These are phyloP conservation scores for Penaeus japonicus DNA, from an alignment of 1,140 invertebrate species.

Conservation along the genomic window DNA sequence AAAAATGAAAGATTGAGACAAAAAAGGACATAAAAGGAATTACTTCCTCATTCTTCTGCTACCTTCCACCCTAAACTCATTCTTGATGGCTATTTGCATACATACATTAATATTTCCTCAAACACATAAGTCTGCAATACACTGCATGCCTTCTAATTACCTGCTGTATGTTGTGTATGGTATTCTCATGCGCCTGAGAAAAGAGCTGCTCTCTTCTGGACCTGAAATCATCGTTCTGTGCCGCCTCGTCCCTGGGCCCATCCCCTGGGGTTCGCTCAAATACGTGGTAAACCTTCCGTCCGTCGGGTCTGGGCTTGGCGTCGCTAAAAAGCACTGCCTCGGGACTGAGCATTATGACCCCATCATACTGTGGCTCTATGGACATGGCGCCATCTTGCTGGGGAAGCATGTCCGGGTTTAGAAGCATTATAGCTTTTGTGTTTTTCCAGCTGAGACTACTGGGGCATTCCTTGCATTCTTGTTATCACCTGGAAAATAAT, in stretches of 20 bases:
- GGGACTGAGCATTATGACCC: slow-evolving; percentile 52
- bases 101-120: background rate
- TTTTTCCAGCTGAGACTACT: background rate
- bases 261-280: slow-evolving; percentile 42
- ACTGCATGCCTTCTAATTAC: background rate
- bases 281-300: slow-evolving; percentile 50
- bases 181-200: slow-evolving; percentile 48
- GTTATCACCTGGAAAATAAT: background rate
- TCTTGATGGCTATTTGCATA: background rate
- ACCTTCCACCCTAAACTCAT: no score
- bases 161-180: slow-evolving; percentile 51
- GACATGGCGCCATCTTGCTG: slow-evolving; percentile 40
- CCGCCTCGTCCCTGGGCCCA: slow-evolving; percentile 24
- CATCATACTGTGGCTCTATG: slow-evolving; percentile 54
- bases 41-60: no score
- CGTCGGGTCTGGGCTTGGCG: slow-evolving; percentile 51
- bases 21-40: no score
- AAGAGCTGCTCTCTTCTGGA: slow-evolving; percentile 41
- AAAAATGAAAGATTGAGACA: no score
- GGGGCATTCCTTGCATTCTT: background rate
- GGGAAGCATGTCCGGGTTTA: slow-evolving; percentile 37
- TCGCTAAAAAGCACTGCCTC: slow-evolving; percentile 50
- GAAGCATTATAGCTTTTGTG: slow-evolving; percentile 35
- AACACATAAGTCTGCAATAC: background rate
- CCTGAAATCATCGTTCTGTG: slow-evolving; percentile 33